Percentiles rank a stretch among this genome's conserved stretches.
phyloP scores from a whole-genome alignment of 2,797 vertebrate genomes.

The Trachurus trachurus region DNA sequence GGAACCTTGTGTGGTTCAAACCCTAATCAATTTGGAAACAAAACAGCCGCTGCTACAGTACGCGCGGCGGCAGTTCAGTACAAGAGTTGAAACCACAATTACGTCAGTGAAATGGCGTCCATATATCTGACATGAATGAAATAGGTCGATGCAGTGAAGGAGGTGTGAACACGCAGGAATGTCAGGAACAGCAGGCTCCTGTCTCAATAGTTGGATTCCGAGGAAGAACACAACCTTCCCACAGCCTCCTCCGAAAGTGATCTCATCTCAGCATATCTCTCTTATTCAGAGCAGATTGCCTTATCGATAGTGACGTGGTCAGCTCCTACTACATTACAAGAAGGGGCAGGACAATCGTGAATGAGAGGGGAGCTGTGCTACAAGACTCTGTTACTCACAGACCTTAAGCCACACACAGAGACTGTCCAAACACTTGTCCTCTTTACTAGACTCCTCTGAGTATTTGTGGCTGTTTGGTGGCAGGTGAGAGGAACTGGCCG shows the following conservation, averaged over 20 bases:
- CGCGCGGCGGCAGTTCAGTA: conserved; percentile 5
- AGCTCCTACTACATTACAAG: conserved; percentile 37
- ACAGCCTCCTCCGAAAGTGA: conserved; percentile 49
- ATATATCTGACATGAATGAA: conserved; percentile 22
- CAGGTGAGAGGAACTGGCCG: conserved; percentile 21
- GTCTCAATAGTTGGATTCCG: conserved; percentile 49
- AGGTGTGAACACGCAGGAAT: conserved; percentile 50
- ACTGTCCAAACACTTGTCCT: conserved; percentile 11
- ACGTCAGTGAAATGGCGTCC: conserved; percentile 14
- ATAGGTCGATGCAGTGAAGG: conserved; percentile 2
- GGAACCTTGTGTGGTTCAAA: conserved; percentile 24
- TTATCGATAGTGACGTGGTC: conserved; percentile 48
- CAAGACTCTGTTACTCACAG: conserved; percentile 24
- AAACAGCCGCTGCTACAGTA: conserved; percentile 26
- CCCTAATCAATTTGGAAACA: conserved; percentile 29
- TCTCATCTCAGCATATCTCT: conserved; percentile 53
- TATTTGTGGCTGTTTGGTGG: conserved; percentile 29
- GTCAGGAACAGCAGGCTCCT: conserved; percentile 54
- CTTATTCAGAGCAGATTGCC: conserved; percentile 56
- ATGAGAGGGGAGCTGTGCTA: conserved; percentile 38
- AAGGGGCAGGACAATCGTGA: conserved; percentile 10
- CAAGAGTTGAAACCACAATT: conserved; percentile 6
- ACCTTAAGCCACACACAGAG: conserved; percentile 31
- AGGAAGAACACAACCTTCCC: conserved; percentile 60
- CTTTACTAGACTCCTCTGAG: conserved; percentile 17